A percentile compares a stretch with the other conserved stretches of the same genome.
phyloP scores from a whole-genome alignment of 2,113 vertebrate species.

The Capreolus pygargus region DNA sequence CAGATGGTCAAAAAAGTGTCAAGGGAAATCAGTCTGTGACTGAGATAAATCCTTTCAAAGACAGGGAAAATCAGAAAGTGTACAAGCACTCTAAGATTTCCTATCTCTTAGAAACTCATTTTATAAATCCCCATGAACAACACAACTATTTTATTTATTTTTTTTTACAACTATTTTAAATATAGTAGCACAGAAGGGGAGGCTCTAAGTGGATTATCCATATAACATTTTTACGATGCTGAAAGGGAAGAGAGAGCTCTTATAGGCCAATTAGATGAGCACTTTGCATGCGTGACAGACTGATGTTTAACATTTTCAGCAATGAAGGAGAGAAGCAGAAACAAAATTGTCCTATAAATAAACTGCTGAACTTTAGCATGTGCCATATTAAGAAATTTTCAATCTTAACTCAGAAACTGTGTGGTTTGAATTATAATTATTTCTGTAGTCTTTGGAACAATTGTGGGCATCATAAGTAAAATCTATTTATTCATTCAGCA shows the following conservation, averaged over 20 bases:
- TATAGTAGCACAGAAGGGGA: constrained; percentile 51
- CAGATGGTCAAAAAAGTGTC: background rate
- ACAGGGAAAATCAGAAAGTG: background rate
- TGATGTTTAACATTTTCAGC: constrained; percentile 63
- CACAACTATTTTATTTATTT: constrained; percentile 42
- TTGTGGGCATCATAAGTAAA: background rate
- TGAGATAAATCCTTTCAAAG: constrained; percentile 8
- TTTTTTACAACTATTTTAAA: constrained; percentile 50
- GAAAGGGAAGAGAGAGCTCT: constrained; percentile 41
- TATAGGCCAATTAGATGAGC: constrained; percentile 53
- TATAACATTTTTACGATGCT: constrained; percentile 45
- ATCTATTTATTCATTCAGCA: background rate
- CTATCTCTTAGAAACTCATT: constrained; percentile 22
- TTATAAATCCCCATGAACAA: constrained; percentile 42
- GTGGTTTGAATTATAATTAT: constrained; percentile 51
- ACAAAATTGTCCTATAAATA: constrained; percentile 59
- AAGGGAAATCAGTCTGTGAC: background rate
- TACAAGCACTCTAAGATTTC: background rate
- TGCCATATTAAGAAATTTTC: constrained; percentile 29
- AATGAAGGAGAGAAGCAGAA: constrained; percentile 37
- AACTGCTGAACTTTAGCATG: constrained; percentile 52
- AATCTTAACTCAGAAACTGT: constrained; percentile 38
- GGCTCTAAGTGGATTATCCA: constrained; percentile 39
- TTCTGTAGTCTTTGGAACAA: background rate
- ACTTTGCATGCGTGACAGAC: constrained; percentile 32